Conservation (phyloP, 2,113 vertebrate species). For the Martes martes region DNA sequence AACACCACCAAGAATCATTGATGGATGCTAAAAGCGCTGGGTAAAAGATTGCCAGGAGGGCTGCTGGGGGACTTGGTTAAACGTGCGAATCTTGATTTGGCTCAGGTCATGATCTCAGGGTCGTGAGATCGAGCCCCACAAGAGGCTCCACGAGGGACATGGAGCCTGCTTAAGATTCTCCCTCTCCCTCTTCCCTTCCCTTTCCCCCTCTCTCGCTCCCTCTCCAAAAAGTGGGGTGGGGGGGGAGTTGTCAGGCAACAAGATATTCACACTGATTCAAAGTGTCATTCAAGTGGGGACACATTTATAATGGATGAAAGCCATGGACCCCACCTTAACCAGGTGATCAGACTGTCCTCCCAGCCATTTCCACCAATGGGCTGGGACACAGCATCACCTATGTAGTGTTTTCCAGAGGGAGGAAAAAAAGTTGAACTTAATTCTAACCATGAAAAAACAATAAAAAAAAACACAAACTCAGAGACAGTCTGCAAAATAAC, state of each 20-base stretch:
- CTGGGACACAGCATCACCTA: not conserved
- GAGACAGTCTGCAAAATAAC: not conserved
- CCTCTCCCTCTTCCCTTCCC: not conserved
- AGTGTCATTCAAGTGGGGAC: not conserved
- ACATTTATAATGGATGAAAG: not conserved
- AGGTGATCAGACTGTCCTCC: not conserved
- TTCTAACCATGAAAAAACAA: not conserved
- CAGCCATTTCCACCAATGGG: too few relatives aligned
- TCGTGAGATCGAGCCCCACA: not conserved
- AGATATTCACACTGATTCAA: not conserved
- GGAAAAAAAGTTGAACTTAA: not conserved
- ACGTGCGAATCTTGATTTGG: not conserved
- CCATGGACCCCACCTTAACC: not conserved
- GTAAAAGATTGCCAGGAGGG: too few relatives aligned
- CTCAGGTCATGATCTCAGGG: not conserved
- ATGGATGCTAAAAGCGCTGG: not conserved
- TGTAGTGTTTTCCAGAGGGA: not conserved
- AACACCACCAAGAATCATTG: too few relatives aligned
- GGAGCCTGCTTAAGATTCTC: too few relatives aligned
- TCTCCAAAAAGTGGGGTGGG: not conserved
- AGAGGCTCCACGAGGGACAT: not conserved
- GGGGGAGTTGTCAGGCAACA: not conserved
- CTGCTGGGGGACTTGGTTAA: not conserved
- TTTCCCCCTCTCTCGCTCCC: too few relatives aligned
- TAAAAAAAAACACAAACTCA: too few relatives aligned